A percentile compares a stretch with the other conserved stretches of the same genome.
These are phyloP conservation scores for Eupithecia tripunctaria DNA, from an alignment of 2,888 invertebrate species.

Conservation along the genomic window DNA sequence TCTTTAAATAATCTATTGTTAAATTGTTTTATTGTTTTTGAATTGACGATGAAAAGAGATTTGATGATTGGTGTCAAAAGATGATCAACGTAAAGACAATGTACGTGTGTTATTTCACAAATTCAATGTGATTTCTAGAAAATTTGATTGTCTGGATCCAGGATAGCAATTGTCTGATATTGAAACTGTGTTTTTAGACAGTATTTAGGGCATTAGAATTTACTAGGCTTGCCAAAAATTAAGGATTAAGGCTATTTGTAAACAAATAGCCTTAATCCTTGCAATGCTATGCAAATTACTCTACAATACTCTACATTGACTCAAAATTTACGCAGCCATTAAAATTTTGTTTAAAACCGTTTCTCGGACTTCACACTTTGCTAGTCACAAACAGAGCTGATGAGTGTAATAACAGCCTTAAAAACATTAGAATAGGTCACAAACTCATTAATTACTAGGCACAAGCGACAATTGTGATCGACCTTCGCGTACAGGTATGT, in stretches of 20 bases:
- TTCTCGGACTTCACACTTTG: slow-evolving; percentile 1
- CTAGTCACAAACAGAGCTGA: slow-evolving; percentile 13
- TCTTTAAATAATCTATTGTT: neutral
- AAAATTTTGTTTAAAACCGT: neutral
- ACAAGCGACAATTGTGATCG: slow-evolving; percentile 68
- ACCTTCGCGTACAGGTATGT: slow-evolving; percentile 59
- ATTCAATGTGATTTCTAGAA: neutral
- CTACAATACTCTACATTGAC: neutral
- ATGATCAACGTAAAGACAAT: no score
- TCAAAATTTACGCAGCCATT: neutral
- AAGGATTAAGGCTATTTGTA: neutral
- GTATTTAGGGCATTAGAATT: neutral
- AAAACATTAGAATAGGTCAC: slow-evolving; percentile 46
- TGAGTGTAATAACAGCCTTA: slow-evolving; percentile 20
- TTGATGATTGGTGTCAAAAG: no score
- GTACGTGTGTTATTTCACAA: no score
- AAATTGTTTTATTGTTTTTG: no score
- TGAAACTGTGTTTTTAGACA: neutral
- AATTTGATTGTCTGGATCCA: neutral
- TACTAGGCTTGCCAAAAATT: neutral
- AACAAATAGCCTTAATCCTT: no score
- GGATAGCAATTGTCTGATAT: neutral
- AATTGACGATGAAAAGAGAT: no score
- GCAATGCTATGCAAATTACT: neutral
- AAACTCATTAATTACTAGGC: slow-evolving; percentile 68